These are phyloP conservation scores for Leistus spinibarbis DNA, from an alignment of 2,888 invertebrate species.

Conservation along the genomic window DNA sequence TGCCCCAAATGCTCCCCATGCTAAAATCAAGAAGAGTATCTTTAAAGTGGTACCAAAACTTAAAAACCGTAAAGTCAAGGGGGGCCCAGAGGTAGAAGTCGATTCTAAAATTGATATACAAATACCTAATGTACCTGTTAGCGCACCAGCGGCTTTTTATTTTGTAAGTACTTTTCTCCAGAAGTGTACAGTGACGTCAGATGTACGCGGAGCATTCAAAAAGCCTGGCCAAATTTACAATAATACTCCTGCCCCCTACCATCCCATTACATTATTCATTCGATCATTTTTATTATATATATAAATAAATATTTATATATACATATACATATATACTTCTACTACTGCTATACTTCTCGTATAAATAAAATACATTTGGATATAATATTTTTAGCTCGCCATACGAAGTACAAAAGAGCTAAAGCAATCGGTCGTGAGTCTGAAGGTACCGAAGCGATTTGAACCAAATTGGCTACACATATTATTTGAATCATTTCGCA, in stretches of 20 bases:
- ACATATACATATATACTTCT: neutral
- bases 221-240: neutral
- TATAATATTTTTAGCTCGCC: no score
- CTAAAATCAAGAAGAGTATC: slow-evolving; percentile 53
- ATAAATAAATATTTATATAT: no score
- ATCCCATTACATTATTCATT: no score
- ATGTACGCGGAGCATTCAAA: neutral
- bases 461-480: no score
- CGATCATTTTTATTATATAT: no score
- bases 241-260: slow-evolving; percentile 34
- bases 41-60: slow-evolving; percentile 54
- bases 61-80: slow-evolving; percentile 42
- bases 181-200: neutral
- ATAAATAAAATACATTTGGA: no score
- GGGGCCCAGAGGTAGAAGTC: slow-evolving; percentile 16
- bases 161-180: slow-evolving; percentile 44
- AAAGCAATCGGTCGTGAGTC: no score
- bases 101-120: neutral
- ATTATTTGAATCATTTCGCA: no score
- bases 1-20: slow-evolving; percentile 42
- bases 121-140: slow-evolving; percentile 7
- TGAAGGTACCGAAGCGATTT: no score
- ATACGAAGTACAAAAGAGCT: no score
- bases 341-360: no score
- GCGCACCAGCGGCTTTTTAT: slow-evolving; percentile 42